phyloP scores from a whole-genome alignment of 2,888 invertebrate species.

The Scelioninae gen. 1 region DNA sequence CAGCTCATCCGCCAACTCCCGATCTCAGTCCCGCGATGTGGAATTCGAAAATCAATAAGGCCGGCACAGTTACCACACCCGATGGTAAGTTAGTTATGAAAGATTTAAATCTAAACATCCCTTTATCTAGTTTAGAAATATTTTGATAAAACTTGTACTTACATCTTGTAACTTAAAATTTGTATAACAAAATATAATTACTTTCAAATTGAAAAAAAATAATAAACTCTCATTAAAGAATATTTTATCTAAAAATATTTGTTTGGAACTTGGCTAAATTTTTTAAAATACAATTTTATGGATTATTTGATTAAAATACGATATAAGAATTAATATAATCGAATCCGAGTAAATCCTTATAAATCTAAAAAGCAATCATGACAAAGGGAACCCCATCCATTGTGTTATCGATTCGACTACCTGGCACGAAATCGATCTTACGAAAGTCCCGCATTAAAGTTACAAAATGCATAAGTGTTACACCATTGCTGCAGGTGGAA shows the following conservation, averaged over 20 bases:
- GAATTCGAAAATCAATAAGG: constrained; percentile 87
- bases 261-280: too few species aligned
- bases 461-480: constrained; percentile 61
- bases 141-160: background rate
- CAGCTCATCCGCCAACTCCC: constrained; percentile 83
- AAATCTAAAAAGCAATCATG: background rate
- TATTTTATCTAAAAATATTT: too few species aligned
- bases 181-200: too few species aligned
- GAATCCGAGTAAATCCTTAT: background rate
- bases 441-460: constrained; percentile 42
- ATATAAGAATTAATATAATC: too few species aligned
- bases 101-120: background rate
- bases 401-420: constrained; percentile 20
- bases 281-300: too few species aligned
- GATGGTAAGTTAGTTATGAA: constrained; percentile 83
- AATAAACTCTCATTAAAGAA: too few species aligned
- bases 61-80: constrained; percentile 92
- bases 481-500: constrained; percentile 54
- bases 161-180: too few species aligned
- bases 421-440: constrained; percentile 39
- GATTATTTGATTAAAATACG: too few species aligned
- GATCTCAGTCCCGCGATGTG: constrained; percentile 86
- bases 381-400: constrained; percentile 5
- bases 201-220: too few species aligned
- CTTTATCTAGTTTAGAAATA: background rate